phyloP scores from a whole-genome alignment of 2,113 vertebrate species.

The Poecile atricapillus region DNA sequence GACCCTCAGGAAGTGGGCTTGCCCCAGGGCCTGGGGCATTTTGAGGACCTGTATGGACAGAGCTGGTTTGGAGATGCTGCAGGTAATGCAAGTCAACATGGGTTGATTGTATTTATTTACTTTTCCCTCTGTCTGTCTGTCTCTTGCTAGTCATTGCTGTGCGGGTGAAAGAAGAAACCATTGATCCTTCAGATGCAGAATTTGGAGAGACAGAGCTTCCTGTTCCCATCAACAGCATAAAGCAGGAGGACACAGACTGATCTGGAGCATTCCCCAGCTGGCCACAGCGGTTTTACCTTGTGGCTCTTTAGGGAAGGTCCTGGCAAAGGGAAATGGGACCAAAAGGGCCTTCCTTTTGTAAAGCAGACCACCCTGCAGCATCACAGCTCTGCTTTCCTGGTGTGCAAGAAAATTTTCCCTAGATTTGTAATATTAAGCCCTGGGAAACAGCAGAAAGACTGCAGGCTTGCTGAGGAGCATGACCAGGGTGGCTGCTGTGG shows the following conservation, averaged over 20 bases:
- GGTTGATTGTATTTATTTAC: not conserved
- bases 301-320: not conserved
- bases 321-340: not conserved
- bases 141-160: slow-evolving; percentile 77
- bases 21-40: not conserved
- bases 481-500: not conserved
- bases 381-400: not conserved
- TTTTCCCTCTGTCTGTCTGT: not conserved
- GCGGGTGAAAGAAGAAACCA: slow-evolving; percentile 85
- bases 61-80: not conserved
- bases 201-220: slow-evolving; percentile 29
- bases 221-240: slow-evolving; percentile 64
- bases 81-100: not conserved
- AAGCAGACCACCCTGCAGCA: not conserved
- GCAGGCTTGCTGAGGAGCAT: not conserved
- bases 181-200: not conserved
- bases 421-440: not conserved
- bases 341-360: not conserved
- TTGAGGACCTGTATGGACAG: not conserved
- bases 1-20: not conserved
- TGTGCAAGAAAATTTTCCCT: not conserved
- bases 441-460: not conserved
- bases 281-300: not conserved
- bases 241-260: slow-evolving; percentile 69
- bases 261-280: not conserved